phyloP scores from a whole-genome alignment of 1,140 invertebrate genomes.

The Microplitis mediator region DNA sequence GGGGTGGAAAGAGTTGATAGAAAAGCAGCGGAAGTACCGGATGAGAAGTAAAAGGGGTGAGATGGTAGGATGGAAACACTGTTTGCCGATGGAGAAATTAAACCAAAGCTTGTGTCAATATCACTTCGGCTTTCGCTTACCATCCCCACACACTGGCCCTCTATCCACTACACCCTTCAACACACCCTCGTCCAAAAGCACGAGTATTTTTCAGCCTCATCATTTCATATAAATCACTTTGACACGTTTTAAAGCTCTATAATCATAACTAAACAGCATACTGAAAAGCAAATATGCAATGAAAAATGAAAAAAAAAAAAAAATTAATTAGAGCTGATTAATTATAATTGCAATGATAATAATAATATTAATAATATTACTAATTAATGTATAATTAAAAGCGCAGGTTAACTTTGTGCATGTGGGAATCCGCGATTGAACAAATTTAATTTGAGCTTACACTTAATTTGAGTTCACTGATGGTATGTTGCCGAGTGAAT shows the following conservation, averaged over 20 bases:
- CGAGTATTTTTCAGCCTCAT: conserved; percentile 8
- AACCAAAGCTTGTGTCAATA: conserved; percentile 61
- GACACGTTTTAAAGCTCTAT: neutral
- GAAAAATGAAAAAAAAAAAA: neutral
- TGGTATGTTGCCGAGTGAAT: neutral
- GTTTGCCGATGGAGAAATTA: conserved; percentile 59
- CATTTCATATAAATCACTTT: conserved; percentile 29
- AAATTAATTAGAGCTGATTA: too few species aligned
- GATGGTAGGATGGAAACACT: conserved; percentile 50
- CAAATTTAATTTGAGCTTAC: conserved; percentile 45
- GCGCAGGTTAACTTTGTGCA: neutral
- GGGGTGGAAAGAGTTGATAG: neutral
- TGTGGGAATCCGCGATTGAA: conserved; percentile 38
- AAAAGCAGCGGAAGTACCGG: neutral
- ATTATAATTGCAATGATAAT: too few species aligned
- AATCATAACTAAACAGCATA: neutral
- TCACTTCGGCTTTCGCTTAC: conserved; percentile 53
- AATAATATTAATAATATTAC: neutral
- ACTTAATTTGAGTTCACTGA: conserved; percentile 7
- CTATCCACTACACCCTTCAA: conserved; percentile 33
- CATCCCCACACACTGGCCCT: conserved; percentile 26
- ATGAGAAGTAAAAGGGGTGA: neutral
- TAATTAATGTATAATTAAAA: conserved; percentile 50
- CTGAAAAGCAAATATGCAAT: neutral
- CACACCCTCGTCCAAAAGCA: neutral